Base-by-base conservation (phyloP, 2,113 vertebrate species). In the Prolemur simus region DNA sequence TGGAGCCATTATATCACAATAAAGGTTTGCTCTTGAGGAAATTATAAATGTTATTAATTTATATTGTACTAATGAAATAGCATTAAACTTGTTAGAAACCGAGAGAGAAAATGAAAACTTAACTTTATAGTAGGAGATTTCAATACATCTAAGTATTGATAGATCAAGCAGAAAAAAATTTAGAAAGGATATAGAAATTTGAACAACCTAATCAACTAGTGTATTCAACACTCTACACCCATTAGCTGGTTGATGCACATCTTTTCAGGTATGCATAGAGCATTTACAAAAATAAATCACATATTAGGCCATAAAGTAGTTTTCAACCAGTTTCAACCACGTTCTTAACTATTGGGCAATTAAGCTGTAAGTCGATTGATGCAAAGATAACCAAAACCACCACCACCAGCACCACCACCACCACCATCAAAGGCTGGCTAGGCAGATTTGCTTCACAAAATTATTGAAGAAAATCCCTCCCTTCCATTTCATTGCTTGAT, bases 81-180 rank as follows among this genome's bases (percentile, higher is more conserved):
- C 13, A 89, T 92, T 89, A 81, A 87, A 64, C 54, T 94, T 64
- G 9, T 54, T 81, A 60, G 29, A 83, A 81, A 89, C 27, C 78
- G 23, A 94, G 34, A 82, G 34, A 69, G 42, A 94, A 93, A 91
- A 89, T n/a, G 11, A 93, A 87, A 90, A 91, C 17, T 74, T 54
- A 76, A 39, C 21, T 87, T 82, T 34, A n/a, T 29, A 56, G 47
- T 88, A 49, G n/a, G 29, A 90, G 49, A 42, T 9, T 56, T 73
- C 54, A 86, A 78, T 3, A 37, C 7, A 60, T 85, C 66, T 95
- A 63, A 87, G 49, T 78, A 87, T 21, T 80, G 42, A 66, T 45
- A 77, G 29, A 74, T 20, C n/a, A 80, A 80, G 32, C 23, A 90
- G 71, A 95, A 9, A 63, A 92, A 92, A 69, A 42, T 45, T 49